Percentiles rank a stretch among this genome's conserved stretches.
Evolutionary conservation across 2,888 invertebrate genomes (phyloP).

Genomic region (Petrophora chlorosata): DNA sequence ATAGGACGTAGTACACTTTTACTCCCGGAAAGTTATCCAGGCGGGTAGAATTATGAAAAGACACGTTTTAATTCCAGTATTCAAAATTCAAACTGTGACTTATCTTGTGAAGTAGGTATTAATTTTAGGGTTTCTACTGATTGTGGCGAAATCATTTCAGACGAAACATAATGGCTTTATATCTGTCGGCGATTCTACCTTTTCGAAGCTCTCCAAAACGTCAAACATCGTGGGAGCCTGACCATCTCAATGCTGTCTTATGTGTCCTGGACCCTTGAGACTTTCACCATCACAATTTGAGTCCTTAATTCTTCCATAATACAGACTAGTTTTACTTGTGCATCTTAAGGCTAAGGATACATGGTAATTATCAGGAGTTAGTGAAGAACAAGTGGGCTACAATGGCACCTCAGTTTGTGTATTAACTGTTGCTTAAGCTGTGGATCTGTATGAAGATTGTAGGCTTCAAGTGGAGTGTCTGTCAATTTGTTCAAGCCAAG

Average conservation of each 20-base stretch:
- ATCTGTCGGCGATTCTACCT: not conserved
- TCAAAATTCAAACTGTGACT: no score
- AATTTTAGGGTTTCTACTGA: no score
- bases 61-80: no score
- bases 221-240: slow-evolving; percentile 71
- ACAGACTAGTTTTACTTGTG: not conserved
- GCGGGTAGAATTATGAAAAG: no score
- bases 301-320: not conserved
- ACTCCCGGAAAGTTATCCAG: no score
- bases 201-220: slow-evolving; percentile 36
- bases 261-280: slow-evolving; percentile 45
- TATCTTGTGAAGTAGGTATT: no score
- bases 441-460: slow-evolving; percentile 1
- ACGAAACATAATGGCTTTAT: no score
- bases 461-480: slow-evolving; percentile 10
- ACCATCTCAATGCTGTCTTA: slow-evolving; percentile 66
- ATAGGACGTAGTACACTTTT: no score
- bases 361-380: slow-evolving; percentile 49
- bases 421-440: no score
- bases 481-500: slow-evolving; percentile 22
- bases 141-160: no score
- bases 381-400: slow-evolving; percentile 21
- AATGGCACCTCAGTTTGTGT: slow-evolving; percentile 23
- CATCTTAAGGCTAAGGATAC: slow-evolving; percentile 27
- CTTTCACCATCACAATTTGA: slow-evolving; percentile 1